A percentile compares a stretch with the other conserved stretches of the same genome.
These are phyloP conservation scores for Mythimna loreyi DNA, from an alignment of 2,888 invertebrate species.

Conservation along the genomic window DNA sequence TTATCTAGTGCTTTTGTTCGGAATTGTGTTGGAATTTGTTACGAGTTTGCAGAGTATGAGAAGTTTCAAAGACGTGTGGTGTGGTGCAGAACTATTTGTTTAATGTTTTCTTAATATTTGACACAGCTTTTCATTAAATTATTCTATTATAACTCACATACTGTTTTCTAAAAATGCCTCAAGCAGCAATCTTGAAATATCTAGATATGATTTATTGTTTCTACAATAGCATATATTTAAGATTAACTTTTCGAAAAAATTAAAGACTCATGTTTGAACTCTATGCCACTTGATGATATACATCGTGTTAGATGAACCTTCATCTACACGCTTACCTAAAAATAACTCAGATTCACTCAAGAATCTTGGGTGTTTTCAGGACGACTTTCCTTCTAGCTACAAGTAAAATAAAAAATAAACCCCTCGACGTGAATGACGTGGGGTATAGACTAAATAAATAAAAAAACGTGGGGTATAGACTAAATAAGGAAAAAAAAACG, in stretches of 20 bases:
- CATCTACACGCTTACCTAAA: no score
- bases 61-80: constrained; percentile 16
- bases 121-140: not conserved
- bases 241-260: not conserved
- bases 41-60: constrained; percentile 32
- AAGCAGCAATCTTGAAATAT: not conserved
- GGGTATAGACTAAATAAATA: no score
- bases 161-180: no score
- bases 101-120: not conserved
- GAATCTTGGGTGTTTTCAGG: no score
- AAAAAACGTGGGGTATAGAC: no score
- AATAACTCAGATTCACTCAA: no score
- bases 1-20: constrained; percentile 77
- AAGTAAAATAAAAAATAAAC: no score
- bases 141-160: no score
- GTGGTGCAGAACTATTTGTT: not conserved
- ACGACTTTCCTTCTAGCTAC: no score
- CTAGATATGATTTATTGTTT: not conserved
- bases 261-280: not conserved
- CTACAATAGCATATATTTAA: not conserved
- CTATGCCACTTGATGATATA: not conserved
- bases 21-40: constrained; percentile 49
- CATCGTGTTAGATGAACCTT: no score
- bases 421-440: no score
- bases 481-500: no score